Evolutionary conservation across 2,888 invertebrate species (phyloP), one percentile per base, ranked within the genome.

Genomic region (Zaprionus obscuricornis): DNA sequence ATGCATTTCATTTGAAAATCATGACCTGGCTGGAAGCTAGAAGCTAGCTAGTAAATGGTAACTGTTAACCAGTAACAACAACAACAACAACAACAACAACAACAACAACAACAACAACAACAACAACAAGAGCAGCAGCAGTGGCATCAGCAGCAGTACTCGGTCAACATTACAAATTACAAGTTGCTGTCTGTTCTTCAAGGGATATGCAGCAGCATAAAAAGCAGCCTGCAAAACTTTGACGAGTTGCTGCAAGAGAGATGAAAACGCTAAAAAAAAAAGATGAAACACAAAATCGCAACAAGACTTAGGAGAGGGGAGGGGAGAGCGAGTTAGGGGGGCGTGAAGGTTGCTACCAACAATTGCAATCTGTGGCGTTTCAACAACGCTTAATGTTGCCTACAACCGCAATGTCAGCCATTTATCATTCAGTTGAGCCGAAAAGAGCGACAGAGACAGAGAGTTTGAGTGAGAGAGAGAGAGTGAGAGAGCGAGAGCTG

Each of bases 321-420:
- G 20, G n/a, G 11, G 22, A 10, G 5, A 22, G 11, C n/a, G 10
- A 10, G 8, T 3, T 14, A 18, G 1, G 17, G 17, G 3, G 13
- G 18, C 29, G 10, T n/a, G 22, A 13, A 13, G 4, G 36, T 7
- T 13, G 39, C 29, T 14, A 47, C 39, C 73, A 69, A 74, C 82
- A 78, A 78, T 82, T 78, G 82, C 82, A 79, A 79, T 82, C 78
- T 78, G 78, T 74, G 78, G 74, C 71, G 65, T 66, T 78, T 77
- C 75, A 81, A 75, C 82, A 75, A 55, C 78, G 78, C 78, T 82
- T 77, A 77, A 77, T 74, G 75, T 75, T 78, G 78, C 70, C 79
- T 76, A 71, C 79, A 76, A 82, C 71, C 79, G 74, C 79, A 82
- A 74, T 76, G 76, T 79, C 79, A 74, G 74, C 83, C 79, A 79